Percentiles rank a stretch among this genome's conserved stretches.
These are phyloP conservation scores for Heliocidaris erythrogramma DNA, from an alignment of 35 echinoderm and acorn worm genomes.

Conservation along the genomic window DNA sequence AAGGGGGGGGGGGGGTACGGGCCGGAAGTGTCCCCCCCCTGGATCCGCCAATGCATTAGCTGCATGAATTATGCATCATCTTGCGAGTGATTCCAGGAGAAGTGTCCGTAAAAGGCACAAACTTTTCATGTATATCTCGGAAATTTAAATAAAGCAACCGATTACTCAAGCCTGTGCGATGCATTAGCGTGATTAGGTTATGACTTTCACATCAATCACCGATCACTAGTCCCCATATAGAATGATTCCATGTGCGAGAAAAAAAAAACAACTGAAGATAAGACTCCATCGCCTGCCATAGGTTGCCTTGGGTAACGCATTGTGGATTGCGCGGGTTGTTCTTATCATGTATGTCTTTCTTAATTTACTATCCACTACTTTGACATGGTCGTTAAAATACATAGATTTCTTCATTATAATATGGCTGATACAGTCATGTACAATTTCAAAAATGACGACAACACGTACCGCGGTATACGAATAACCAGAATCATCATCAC, in stretches of 20 bases:
- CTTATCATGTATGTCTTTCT: neutral
- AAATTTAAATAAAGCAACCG: neutral
- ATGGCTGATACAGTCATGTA: no score
- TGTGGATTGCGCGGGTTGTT: neutral
- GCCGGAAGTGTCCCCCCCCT: neutral
- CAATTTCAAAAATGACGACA: no score
- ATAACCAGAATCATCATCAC: no score
- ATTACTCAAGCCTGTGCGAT: neutral
- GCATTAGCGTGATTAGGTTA: neutral
- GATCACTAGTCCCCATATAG: neutral
- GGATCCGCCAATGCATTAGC: neutral
- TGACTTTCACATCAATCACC: neutral
- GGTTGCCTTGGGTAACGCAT: neutral
- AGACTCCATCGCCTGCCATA: neutral
- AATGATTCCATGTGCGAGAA: neutral
- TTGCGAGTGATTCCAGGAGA: neutral
- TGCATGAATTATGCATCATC: neutral
- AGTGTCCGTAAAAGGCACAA: neutral
- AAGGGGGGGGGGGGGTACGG: no score
- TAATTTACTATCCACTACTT: neutral
- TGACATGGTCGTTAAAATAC: neutral
- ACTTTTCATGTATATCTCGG: neutral
- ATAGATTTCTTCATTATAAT: no score
- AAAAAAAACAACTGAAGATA: neutral
- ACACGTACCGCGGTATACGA: no score